Evolutionary conservation across 2,113 vertebrate species (phyloP).

Genomic region (Pedetes capensis): DNA sequence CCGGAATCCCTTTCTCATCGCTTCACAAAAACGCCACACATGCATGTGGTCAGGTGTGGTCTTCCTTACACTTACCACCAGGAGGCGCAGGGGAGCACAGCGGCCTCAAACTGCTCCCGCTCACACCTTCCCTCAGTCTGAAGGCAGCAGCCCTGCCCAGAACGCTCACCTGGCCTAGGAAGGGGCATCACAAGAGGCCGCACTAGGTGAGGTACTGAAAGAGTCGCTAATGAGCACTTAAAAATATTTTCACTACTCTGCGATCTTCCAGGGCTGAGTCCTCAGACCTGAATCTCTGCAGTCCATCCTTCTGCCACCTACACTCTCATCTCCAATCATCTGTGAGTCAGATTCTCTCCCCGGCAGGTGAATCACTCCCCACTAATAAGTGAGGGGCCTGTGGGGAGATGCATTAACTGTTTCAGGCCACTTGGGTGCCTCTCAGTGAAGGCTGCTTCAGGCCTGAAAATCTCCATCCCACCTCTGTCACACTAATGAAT

Average conservation of each 20-base stretch:
- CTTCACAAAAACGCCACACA: conserved; percentile 23
- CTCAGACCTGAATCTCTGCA: no score
- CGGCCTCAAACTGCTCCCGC: neutral
- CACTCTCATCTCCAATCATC: neutral
- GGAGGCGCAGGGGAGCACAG: conserved; percentile 32
- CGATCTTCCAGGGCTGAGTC: no score
- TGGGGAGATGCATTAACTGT: neutral
- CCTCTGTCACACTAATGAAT: conserved; percentile 4
- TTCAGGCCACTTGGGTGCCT: conserved; percentile 32
- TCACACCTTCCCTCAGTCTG: neutral
- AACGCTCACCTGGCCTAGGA: neutral
- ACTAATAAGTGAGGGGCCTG: neutral
- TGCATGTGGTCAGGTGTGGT: neutral
- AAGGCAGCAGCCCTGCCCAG: neutral
- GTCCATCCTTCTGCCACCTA: neutral
- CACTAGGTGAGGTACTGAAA: neutral
- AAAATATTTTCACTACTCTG: neutral
- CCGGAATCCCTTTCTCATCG: neutral
- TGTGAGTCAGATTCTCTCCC: conserved; percentile 23
- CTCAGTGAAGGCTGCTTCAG: conserved; percentile 25
- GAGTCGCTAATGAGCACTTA: neutral
- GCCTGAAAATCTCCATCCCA: neutral
- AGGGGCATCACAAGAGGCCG: neutral
- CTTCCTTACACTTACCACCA: conserved; percentile 66
- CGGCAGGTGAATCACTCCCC: neutral